Evolutionary conservation across 1,140 invertebrate genomes (phyloP).

Genomic region (Euwallacea similis): DNA sequence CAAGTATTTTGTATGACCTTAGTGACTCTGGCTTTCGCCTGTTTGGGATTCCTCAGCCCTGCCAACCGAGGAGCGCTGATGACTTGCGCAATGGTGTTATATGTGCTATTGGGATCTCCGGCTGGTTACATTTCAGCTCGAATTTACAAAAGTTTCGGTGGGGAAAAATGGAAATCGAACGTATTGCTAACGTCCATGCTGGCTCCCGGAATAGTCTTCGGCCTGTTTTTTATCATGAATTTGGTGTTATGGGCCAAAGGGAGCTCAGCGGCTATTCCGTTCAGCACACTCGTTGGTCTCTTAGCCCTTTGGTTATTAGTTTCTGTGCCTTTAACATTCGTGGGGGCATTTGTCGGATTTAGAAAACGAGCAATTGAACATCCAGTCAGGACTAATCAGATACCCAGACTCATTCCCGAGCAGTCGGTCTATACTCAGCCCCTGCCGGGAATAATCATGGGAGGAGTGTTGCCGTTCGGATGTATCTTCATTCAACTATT

Average conservation of each 20-base stretch:
- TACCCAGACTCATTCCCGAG: slow-evolving; percentile 96
- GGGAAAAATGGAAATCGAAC: slow-evolving; percentile 98
- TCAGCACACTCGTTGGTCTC: slow-evolving; percentile 96
- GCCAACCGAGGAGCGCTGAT: slow-evolving; percentile 97
- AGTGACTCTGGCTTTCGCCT: slow-evolving; percentile 90
- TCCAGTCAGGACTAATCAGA: slow-evolving; percentile 97
- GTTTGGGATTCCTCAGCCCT: slow-evolving; percentile 95
- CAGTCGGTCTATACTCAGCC: slow-evolving; percentile 97
- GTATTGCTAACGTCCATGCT: slow-evolving; percentile 90
- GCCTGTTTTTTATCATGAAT: slow-evolving; percentile 95
- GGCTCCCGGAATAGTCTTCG: slow-evolving; percentile 95
- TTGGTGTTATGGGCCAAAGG: slow-evolving; percentile 92
- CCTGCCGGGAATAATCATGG: slow-evolving; percentile 92
- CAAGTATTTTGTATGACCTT: slow-evolving; percentile 85
- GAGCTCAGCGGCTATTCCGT: slow-evolving; percentile 95
- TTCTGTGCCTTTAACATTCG: slow-evolving; percentile 96
- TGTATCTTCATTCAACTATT: slow-evolving; percentile 99
- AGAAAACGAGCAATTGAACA: slow-evolving; percentile 94
- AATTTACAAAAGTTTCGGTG: slow-evolving; percentile 97
- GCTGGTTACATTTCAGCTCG: slow-evolving; percentile 95
- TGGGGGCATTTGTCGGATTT: slow-evolving; percentile 98
- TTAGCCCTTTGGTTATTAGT: slow-evolving; percentile 96
- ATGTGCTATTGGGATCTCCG: slow-evolving; percentile 91
- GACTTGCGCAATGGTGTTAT: slow-evolving; percentile 96
- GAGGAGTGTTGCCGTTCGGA: slow-evolving; percentile 96